A percentile compares a stretch with the other conserved stretches of the same genome.
Evolutionary conservation across 2,888 invertebrate genomes (phyloP).

Genomic region (Plemyria rubiginata): DNA sequence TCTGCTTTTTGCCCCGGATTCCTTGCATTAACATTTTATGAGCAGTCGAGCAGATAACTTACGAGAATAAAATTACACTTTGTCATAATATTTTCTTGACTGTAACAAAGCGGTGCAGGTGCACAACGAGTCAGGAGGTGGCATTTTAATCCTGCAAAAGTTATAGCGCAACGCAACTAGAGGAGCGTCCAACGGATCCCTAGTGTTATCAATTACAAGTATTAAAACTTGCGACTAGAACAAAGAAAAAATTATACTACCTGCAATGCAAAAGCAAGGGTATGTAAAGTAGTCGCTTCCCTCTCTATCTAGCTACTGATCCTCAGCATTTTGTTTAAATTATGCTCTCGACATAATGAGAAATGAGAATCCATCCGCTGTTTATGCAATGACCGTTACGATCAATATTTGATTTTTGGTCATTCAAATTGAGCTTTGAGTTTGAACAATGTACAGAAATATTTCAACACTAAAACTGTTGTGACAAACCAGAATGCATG

Average conservation of each 20-base stretch:
- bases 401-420: too few species aligned
- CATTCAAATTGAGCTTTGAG: too few species aligned
- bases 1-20: slow-evolving; percentile 17
- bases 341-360: too few species aligned
- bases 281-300: too few species aligned
- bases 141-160: slow-evolving; percentile 62
- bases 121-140: slow-evolving; percentile 47
- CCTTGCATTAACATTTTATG: slow-evolving; percentile 27
- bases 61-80: slow-evolving; percentile 31
- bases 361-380: too few species aligned
- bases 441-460: too few species aligned
- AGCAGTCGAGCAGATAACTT: slow-evolving; percentile 23
- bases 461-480: too few species aligned
- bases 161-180: slow-evolving; percentile 50
- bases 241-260: slow-evolving; percentile 7
- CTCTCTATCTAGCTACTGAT: too few species aligned
- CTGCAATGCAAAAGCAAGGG: not conserved
- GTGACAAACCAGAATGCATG: too few species aligned
- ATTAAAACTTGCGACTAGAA: slow-evolving; percentile 25
- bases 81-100: slow-evolving; percentile 43
- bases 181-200: slow-evolving; percentile 46
- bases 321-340: too few species aligned
- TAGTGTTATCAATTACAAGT: slow-evolving; percentile 52
- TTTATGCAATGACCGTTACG: too few species aligned
- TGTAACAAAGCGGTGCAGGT: slow-evolving; percentile 56